phyloP scores from a whole-genome alignment of 2,113 vertebrate genomes.

The Eulemur rufifrons region DNA sequence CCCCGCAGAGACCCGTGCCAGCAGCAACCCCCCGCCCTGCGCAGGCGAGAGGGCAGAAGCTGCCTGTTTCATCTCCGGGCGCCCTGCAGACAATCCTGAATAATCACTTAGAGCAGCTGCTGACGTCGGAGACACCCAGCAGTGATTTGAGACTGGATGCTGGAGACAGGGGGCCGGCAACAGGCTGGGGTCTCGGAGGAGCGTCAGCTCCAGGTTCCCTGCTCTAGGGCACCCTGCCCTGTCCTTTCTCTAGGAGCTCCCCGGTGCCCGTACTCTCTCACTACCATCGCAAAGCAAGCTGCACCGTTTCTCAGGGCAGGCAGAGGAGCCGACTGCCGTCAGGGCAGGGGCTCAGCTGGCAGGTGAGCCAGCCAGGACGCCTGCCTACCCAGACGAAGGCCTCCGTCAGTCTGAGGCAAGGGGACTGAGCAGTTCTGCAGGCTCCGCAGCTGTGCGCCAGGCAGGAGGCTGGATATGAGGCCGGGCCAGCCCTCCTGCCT shows the following conservation, averaged over 20 bases:
- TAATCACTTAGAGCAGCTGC: background rate
- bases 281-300: background rate
- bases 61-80: background rate
- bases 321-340: background rate
- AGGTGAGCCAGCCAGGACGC: background rate
- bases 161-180: background rate
- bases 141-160: background rate
- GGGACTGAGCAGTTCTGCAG: background rate
- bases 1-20: background rate
- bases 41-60: background rate
- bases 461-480: background rate
- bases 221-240: background rate
- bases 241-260: background rate
- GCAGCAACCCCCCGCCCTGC: background rate
- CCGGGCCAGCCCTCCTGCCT: background rate
- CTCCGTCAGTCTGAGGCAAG: background rate
- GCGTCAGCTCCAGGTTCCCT: background rate
- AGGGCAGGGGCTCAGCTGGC: background rate
- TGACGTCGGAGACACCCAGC: background rate
- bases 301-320: background rate
- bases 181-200: background rate
- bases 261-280: background rate
- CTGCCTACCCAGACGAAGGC: background rate
- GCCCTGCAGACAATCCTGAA: background rate
- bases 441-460: background rate